Percentiles rank a stretch among this genome's conserved stretches.
Evolutionary conservation across 1,140 invertebrate genomes (phyloP).

Genomic region (Diorhabda elongata): DNA sequence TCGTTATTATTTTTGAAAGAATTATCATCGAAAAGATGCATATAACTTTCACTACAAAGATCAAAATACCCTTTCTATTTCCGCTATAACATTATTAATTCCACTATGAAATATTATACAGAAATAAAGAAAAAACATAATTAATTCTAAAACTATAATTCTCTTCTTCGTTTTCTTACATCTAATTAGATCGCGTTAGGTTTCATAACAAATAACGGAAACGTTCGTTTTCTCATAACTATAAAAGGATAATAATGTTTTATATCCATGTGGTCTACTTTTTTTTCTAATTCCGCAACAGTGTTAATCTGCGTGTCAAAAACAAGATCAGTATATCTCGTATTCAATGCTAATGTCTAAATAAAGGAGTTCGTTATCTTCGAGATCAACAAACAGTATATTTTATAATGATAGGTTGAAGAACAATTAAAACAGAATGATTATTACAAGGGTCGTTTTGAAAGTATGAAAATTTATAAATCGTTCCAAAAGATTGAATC

Average conservation of each 20-base stretch:
- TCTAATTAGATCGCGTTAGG: conserved; percentile 8
- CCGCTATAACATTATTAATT: conserved; percentile 1
- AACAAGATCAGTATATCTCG: conserved; percentile 11
- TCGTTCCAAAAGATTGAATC: too few species aligned
- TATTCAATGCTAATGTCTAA: conserved; percentile 14
- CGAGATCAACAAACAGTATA: background rate
- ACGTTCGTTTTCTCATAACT: conserved; percentile 11
- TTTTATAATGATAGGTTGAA: background rate
- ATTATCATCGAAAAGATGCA: background rate
- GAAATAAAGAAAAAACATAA: conserved; percentile 3
- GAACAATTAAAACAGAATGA: background rate
- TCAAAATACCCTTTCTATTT: conserved; percentile 10
- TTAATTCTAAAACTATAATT: conserved; percentile 10
- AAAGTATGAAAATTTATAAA: too few species aligned
- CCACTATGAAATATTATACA: conserved; percentile 8
- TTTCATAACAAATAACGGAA: conserved; percentile 15
- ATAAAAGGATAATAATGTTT: conserved; percentile 5
- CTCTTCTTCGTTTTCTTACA: background rate
- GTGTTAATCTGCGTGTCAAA: conserved; percentile 14
- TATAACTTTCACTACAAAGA: conserved; percentile 6
- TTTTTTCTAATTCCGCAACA: conserved; percentile 12
- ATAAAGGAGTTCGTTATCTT: background rate
- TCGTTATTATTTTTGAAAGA: too few species aligned
- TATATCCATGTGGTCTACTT: conserved; percentile 3
- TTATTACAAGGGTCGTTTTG: background rate